These are phyloP conservation scores for Eublepharis macularius DNA, from an alignment of 2,113 vertebrate species.

Conservation along the genomic window DNA sequence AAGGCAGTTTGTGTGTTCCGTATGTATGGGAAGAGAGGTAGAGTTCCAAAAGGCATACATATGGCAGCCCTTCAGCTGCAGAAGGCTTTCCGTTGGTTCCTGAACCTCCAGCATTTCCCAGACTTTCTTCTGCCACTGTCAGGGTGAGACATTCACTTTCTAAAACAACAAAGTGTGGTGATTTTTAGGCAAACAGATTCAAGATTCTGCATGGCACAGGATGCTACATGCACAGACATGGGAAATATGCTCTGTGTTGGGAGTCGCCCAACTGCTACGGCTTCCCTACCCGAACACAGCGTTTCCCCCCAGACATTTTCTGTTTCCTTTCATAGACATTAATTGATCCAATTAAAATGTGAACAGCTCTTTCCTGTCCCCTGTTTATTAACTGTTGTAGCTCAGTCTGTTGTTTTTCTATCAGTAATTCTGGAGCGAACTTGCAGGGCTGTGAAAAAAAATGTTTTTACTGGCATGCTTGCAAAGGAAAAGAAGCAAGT, in stretches of 20 bases:
- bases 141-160: not conserved
- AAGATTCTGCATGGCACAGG: not conserved
- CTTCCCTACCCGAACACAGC: not conserved
- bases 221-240: not conserved
- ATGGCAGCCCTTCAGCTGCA: not conserved
- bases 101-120: not conserved
- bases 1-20: too few relatives aligned
- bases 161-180: not conserved
- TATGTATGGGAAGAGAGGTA: not conserved
- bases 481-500: constrained; percentile 3
- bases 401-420: not conserved
- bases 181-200: not conserved
- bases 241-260: constrained; percentile 22
- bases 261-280: not conserved
- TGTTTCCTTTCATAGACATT: not conserved
- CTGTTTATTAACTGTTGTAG: constrained; percentile 2
- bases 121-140: not conserved
- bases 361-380: not conserved
- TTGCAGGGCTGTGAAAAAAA: not conserved
- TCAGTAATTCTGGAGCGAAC: not conserved
- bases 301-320: not conserved
- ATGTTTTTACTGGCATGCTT: not conserved
- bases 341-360: constrained; percentile 16
- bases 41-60: not conserved
- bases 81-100: not conserved